These are phyloP conservation scores for human (Homo sapiens) DNA, from an alignment of 2,113 vertebrate genomes.

Conservation along the genomic window DNA sequence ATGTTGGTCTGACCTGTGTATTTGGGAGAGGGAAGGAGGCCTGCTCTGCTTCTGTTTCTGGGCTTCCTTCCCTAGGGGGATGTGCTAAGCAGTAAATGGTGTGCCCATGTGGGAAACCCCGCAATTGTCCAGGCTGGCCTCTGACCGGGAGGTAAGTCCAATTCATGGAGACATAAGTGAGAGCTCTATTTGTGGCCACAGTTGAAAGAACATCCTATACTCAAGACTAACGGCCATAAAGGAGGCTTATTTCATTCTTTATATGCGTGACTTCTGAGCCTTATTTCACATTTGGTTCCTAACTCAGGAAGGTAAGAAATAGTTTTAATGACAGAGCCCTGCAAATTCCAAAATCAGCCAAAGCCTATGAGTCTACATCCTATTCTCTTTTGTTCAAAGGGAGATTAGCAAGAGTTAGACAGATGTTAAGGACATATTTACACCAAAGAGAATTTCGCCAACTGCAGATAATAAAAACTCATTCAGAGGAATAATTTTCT, in stretches of 20 bases:
- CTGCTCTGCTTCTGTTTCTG: not conserved
- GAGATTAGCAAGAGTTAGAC: not conserved
- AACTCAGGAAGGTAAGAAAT: not conserved
- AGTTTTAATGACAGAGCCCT: not conserved
- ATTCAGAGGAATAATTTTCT: not conserved
- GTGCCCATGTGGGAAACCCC: not conserved
- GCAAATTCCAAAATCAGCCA: not conserved
- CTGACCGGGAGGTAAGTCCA: not conserved
- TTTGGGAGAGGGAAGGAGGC: not conserved
- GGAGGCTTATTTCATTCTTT: not conserved
- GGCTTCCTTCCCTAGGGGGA: not conserved
- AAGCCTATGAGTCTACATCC: not conserved
- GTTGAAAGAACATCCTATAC: not conserved
- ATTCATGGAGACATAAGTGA: not conserved
- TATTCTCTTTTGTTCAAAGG: not conserved
- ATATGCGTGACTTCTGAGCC: not conserved
- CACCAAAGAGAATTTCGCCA: not conserved
- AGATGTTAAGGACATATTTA: not conserved
- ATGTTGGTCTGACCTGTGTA: not conserved
- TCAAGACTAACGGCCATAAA: not conserved
- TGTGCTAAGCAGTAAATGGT: rapidly evolving
- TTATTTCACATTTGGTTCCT: not conserved
- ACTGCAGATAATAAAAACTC: not conserved
- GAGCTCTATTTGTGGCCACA: rapidly evolving
- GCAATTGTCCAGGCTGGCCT: not conserved